A percentile compares a stretch with the other conserved stretches of the same genome.
Conservation (phyloP, 1,140 invertebrate genomes). For the Bathynomus jamesi region DNA sequence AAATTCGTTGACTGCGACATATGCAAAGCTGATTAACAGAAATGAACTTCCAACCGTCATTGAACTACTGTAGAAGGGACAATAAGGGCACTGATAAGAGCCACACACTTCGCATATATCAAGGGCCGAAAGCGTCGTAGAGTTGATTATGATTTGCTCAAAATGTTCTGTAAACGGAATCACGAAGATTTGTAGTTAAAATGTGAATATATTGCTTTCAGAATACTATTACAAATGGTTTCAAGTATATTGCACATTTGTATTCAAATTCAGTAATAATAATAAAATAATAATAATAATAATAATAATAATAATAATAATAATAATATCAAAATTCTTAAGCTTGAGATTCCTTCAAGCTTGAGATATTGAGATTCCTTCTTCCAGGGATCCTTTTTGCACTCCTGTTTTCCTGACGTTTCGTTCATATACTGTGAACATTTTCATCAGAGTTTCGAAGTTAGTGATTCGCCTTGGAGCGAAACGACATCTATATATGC, state of each 20-base stretch:
- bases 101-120: constrained; percentile 59
- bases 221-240: too few relatives aligned
- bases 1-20: background rate
- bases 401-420: too few relatives aligned
- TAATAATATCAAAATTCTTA: background rate
- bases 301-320: background rate
- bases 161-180: constrained; percentile 51
- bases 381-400: too few relatives aligned
- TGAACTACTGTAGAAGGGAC: constrained; percentile 45
- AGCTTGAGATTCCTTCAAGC: too few relatives aligned
- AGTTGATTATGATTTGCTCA: constrained; percentile 51
- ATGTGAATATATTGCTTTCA: background rate
- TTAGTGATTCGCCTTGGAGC: too few relatives aligned
- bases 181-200: too few relatives aligned
- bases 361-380: too few relatives aligned
- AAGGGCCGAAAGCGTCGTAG: constrained; percentile 49
- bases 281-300: background rate
- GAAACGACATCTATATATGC: too few relatives aligned
- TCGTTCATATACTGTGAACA: too few relatives aligned
- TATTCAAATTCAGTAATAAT: background rate
- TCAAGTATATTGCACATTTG: background rate
- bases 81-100: constrained; percentile 58
- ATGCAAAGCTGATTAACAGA: background rate
- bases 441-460: too few relatives aligned
- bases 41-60: background rate